phyloP scores from a whole-genome alignment of 2,888 invertebrate genomes.

The Troides helena region DNA sequence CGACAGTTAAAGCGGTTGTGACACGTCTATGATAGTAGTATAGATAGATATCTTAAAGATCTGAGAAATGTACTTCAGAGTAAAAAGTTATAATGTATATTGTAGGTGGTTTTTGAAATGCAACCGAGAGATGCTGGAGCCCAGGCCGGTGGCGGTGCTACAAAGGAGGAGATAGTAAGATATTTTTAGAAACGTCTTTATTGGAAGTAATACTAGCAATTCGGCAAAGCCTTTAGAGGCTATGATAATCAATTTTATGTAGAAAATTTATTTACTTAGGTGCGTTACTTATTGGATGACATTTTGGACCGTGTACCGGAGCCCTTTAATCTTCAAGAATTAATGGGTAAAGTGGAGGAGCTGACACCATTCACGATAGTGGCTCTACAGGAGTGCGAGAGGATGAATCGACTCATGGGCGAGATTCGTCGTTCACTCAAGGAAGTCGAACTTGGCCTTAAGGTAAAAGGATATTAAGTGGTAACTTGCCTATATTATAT shows the following conservation, averaged over 20 bases:
- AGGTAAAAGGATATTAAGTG: conserved; percentile 65
- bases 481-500: not conserved
- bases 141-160: conserved; percentile 84
- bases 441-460: conserved; percentile 93
- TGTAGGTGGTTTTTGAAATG: conserved; percentile 87
- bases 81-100: not conserved
- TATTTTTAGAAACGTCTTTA: not conserved
- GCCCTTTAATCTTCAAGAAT: conserved; percentile 91
- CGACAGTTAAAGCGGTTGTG: not conserved
- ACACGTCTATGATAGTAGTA: not conserved
- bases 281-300: conserved; percentile 89
- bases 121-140: conserved; percentile 91
- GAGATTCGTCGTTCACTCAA: conserved; percentile 90
- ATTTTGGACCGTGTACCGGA: conserved; percentile 93
- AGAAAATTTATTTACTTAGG: conserved; percentile 64
- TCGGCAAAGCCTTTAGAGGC: not conserved
- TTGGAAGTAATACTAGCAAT: not conserved
- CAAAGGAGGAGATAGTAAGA: conserved; percentile 89
- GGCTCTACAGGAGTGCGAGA: conserved; percentile 95
- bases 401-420: conserved; percentile 93
- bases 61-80: not conserved
- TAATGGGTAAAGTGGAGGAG: conserved; percentile 93
- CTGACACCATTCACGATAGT: conserved; percentile 95
- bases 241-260: not conserved
- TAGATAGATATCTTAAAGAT: not conserved